Conservation (phyloP, 2,113 vertebrate genomes). For the Macquaria australasica region DNA sequence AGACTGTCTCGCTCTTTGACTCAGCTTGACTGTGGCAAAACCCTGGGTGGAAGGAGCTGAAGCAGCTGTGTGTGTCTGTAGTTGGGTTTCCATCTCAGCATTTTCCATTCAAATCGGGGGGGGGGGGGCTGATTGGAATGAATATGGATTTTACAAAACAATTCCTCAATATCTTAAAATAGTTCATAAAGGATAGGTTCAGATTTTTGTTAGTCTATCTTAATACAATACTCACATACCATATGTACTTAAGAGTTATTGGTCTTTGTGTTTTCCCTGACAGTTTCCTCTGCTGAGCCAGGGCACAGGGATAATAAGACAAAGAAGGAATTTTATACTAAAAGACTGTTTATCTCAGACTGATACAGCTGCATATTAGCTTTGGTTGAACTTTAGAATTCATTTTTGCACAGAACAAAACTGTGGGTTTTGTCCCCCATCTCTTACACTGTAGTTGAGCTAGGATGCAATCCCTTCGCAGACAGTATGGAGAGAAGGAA, state of each 20-base stretch:
- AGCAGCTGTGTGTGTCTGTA: constrained; percentile 27
- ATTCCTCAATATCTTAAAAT: constrained; percentile 19
- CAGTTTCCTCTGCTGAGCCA: neutral
- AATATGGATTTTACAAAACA: constrained; percentile 7
- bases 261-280: neutral
- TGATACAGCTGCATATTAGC: neutral
- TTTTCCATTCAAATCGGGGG: constrained; percentile 35
- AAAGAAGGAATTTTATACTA: neutral
- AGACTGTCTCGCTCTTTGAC: constrained; percentile 45
- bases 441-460: neutral
- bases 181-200: neutral
- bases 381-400: neutral
- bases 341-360: neutral
- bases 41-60: constrained; percentile 27
- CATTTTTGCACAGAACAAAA: neutral
- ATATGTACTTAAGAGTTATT: neutral
- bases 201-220: neutral
- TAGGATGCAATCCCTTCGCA: neutral
- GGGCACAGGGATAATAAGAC: neutral
- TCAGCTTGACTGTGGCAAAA: constrained; percentile 22
- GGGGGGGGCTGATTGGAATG: constrained; percentile 4
- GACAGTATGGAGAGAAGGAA: no score
- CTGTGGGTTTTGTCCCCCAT: neutral
- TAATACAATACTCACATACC: neutral
- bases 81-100: constrained; percentile 38